Percentiles rank a stretch among this genome's conserved stretches.
Evolutionary conservation across 2,797 vertebrate species (phyloP).

Genomic region (Darevskia mixta): DNA sequence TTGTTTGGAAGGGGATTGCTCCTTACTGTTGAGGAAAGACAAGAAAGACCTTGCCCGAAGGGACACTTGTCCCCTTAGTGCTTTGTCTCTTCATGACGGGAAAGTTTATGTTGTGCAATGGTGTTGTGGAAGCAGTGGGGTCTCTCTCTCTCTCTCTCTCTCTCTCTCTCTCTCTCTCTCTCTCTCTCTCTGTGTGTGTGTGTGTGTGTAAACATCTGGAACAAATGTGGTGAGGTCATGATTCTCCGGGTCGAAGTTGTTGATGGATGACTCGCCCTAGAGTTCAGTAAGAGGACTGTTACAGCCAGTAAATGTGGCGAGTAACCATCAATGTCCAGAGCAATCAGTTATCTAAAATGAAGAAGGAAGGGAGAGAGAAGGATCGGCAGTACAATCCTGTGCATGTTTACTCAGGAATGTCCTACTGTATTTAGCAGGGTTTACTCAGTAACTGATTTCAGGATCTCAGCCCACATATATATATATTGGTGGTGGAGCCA

Average conservation of each 20-base stretch:
- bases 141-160: no score
- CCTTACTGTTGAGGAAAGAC: background rate
- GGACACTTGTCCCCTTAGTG: background rate
- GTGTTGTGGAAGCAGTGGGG: background rate
- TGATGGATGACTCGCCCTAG: background rate
- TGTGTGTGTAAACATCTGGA: no score
- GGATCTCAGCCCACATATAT: background rate
- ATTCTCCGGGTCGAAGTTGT: background rate
- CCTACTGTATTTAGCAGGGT: background rate
- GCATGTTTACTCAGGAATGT: background rate
- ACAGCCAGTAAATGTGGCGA: background rate
- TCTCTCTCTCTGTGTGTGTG: no score
- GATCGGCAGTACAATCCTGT: no score
- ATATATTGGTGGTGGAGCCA: background rate
- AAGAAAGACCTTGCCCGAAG: rapidly evolving
- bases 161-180: no score
- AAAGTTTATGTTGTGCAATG: background rate
- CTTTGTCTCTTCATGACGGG: background rate
- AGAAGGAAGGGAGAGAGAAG: no score
- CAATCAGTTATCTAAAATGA: background rate
- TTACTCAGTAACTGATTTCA: background rate
- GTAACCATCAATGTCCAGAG: background rate
- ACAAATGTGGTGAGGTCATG: background rate
- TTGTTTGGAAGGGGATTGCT: background rate
- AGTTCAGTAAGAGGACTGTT: background rate